phyloP scores from a whole-genome alignment of 2,888 invertebrate genomes.

The Lingula anatina region DNA sequence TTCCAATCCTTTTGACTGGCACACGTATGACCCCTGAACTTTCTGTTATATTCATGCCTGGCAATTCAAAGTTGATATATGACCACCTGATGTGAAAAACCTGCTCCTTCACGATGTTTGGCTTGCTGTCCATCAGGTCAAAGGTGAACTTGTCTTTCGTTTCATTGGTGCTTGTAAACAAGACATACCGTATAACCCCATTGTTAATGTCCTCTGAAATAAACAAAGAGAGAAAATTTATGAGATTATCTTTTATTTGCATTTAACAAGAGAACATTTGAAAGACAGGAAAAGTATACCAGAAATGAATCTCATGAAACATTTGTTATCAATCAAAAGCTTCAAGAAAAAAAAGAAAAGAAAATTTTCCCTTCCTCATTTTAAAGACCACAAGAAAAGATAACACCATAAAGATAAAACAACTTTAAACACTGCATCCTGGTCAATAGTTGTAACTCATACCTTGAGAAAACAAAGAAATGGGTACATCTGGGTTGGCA shows the following conservation, averaged over 20 bases:
- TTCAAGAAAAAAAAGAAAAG: too few species aligned
- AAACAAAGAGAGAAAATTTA: not conserved
- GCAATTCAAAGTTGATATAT: slow-evolving; percentile 26
- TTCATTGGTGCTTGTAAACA: slow-evolving; percentile 20
- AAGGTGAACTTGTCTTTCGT: slow-evolving; percentile 41
- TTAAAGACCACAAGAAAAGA: too few species aligned
- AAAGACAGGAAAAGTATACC: too few species aligned
- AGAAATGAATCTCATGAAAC: too few species aligned
- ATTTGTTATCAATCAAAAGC: too few species aligned
- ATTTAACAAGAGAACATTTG: not conserved
- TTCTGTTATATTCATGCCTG: slow-evolving; percentile 35
- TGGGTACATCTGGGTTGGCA: slow-evolving; percentile 17
- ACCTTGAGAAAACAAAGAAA: slow-evolving; percentile 40
- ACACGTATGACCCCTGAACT: slow-evolving; percentile 32
- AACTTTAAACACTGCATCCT: too few species aligned
- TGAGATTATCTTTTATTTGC: not conserved
- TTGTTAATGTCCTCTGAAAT: slow-evolving; percentile 40
- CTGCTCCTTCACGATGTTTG: slow-evolving; percentile 37
- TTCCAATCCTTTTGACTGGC: slow-evolving; percentile 35
- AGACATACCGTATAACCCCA: slow-evolving; percentile 32
- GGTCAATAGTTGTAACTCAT: not conserved
- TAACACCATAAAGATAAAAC: too few species aligned
- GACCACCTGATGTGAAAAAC: slow-evolving; percentile 45
- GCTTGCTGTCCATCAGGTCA: slow-evolving; percentile 41
- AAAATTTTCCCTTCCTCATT: too few species aligned